These are phyloP conservation scores for Himalopsyche phryganea DNA, from an alignment of 1,140 invertebrate species.

Conservation along the genomic window DNA sequence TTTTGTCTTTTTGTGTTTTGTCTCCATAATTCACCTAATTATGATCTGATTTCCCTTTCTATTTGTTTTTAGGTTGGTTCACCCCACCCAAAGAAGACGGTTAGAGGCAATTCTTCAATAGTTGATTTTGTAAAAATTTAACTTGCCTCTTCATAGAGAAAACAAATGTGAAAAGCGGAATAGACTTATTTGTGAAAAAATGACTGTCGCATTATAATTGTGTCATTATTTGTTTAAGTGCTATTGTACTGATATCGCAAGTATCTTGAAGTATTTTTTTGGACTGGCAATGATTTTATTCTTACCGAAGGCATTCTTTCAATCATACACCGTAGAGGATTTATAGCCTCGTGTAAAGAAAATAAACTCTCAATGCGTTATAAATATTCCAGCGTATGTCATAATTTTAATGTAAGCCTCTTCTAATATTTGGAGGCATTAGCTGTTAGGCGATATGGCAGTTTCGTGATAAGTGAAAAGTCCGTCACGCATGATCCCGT, in stretches of 20 bases:
- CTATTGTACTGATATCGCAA: neutral
- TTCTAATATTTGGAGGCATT: neutral
- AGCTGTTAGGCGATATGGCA: neutral
- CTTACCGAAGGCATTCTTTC: neutral
- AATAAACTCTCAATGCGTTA: conserved; percentile 1
- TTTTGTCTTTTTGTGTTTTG: too few relatives aligned
- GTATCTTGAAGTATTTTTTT: conserved; percentile 3
- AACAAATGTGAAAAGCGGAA: neutral
- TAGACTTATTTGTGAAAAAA: neutral
- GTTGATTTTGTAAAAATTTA: conserved; percentile 2
- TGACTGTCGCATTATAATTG: neutral
- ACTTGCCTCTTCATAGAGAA: conserved; percentile 16
- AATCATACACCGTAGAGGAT: conserved; percentile 6
- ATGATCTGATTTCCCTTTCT: too few relatives aligned
- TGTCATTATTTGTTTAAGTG: neutral
- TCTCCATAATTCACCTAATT: too few relatives aligned
- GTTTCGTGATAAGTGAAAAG: neutral
- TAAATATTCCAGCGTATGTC: neutral
- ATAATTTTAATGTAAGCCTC: neutral
- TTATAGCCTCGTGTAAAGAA: conserved; percentile 21
- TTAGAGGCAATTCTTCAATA: conserved; percentile 54
- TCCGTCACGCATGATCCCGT: neutral
- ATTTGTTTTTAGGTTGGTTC: conserved; percentile 70
- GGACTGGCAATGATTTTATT: conserved; percentile 1
- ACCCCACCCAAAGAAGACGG: conserved; percentile 85